Percentiles rank a stretch among this genome's conserved stretches.
phyloP scores from a whole-genome alignment of 2,113 vertebrate species.

The Apus apus region DNA sequence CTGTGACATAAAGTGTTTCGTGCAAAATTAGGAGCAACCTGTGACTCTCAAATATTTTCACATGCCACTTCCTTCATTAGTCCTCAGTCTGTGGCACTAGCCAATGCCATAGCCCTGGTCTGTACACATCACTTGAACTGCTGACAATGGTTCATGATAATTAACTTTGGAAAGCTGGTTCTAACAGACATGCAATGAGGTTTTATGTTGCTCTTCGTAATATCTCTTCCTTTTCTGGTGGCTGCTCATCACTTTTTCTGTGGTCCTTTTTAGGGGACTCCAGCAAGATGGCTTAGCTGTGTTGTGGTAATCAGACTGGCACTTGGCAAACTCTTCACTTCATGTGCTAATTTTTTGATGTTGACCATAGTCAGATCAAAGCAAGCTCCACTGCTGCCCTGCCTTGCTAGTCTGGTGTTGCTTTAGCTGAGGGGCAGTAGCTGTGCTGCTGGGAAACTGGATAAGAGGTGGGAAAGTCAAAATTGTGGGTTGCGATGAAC shows the following conservation, averaged over 20 bases:
- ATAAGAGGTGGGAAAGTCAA: not conserved
- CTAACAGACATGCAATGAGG: not conserved
- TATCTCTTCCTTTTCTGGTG: not conserved
- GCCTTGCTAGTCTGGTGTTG: fast-evolving
- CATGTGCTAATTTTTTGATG: not conserved
- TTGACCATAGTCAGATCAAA: not conserved
- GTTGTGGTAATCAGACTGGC: not conserved
- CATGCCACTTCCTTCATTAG: not conserved
- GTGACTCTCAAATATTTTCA: not conserved
- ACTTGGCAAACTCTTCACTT: not conserved
- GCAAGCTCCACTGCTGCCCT: not conserved
- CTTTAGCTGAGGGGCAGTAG: not conserved
- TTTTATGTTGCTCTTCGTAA: not conserved
- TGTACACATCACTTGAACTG: not conserved
- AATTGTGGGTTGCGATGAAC: not conserved
- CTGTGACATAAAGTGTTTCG: not conserved
- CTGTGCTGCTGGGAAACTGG: not conserved
- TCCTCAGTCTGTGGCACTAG: not conserved
- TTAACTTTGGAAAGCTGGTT: not conserved
- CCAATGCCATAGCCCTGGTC: not conserved
- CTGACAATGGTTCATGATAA: not conserved
- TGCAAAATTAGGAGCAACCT: not conserved
- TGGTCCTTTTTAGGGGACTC: not conserved
- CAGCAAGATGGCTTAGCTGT: not conserved
- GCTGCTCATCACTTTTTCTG: not conserved